Base-by-base conservation (phyloP, 2,888 invertebrate genomes). In the Eustalomyia histrio region DNA sequence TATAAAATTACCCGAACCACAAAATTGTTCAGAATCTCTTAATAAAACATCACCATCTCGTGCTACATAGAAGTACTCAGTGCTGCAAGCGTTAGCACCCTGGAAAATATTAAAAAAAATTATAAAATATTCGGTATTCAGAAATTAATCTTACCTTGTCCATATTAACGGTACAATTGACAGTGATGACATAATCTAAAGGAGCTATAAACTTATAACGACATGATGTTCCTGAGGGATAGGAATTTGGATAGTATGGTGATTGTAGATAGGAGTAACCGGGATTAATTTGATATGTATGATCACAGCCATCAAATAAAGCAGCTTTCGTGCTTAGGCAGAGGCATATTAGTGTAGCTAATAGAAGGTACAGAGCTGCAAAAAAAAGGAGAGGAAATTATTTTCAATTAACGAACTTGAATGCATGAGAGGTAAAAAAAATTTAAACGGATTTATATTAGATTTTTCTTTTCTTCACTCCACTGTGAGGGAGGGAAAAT, bases 181-280 rank as follows among this genome's bases (percentile, higher is more conserved):
- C 63, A 43, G 78, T 60, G 33, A 90, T 87, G 24, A 84, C 80
- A 67, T 88, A 82, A 76, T 89, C 88, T 14, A 79, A 0, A 0
- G 90, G 90, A 1, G 89, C 90, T 2, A 72, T 78, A 39, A 90
- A 82, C n/a, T 76, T 84, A 75, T 90, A 90, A 14, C 89, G 89
- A 73, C 90, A 90, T 16, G 90, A 89, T 1, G 87, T 83, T 33
- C 87, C 80, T 0, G 86, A 21, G 5, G 87, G 87, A 84, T 90
- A 90, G 10, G 72, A 79, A 0, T 50, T 24, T 17, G 88, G 87
- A 81, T 88, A 90, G 64, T 85, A 84, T 9, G 90, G 90, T 3
- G 90, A 90, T 63, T 89, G 83, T 2, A 90, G 18, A 68, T 85
- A 85, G 5, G 86, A 82, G 6, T 76, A 63, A 5, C 88, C 87